Conservation (phyloP, 1,140 invertebrate genomes). For the Drosophila azteca region DNA sequence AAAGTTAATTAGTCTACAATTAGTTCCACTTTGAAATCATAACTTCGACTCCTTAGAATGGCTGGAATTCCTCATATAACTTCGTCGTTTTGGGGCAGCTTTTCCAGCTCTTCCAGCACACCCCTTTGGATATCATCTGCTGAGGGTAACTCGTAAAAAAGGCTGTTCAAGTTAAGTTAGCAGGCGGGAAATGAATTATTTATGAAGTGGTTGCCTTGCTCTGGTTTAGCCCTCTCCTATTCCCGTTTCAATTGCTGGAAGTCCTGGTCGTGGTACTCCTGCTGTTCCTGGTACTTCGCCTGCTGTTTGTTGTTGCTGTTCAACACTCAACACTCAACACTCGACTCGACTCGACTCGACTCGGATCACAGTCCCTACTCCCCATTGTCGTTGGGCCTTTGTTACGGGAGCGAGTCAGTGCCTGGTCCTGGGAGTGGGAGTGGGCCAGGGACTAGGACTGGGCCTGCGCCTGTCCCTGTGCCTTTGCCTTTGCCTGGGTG, state of each 20-base stretch:
- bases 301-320: conserved; percentile 45
- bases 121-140: not conserved
- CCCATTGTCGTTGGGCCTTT: conserved; percentile 60
- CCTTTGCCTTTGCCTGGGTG: conserved; percentile 41
- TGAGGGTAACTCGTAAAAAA: conserved; percentile 47
- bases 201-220: conserved; percentile 79
- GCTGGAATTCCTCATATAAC: too few relatives aligned
- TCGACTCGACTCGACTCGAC: conserved; percentile 50
- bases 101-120: conserved; percentile 28
- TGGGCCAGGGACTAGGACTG: too few relatives aligned
- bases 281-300: conserved; percentile 25
- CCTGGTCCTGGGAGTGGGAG: conserved; percentile 9
- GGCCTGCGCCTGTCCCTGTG: conserved; percentile 48
- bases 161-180: conserved; percentile 75
- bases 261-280: conserved; percentile 28
- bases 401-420: conserved; percentile 49
- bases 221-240: conserved; percentile 47
- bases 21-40: too few relatives aligned
- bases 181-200: conserved; percentile 83
- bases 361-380: conserved; percentile 27
- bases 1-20: too few relatives aligned
- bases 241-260: conserved; percentile 5
- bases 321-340: conserved; percentile 59
- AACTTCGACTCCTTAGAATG: too few relatives aligned
- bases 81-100: too few relatives aligned